Conservation (phyloP, 2,113 vertebrate species). For the Stigmatopora argus region DNA sequence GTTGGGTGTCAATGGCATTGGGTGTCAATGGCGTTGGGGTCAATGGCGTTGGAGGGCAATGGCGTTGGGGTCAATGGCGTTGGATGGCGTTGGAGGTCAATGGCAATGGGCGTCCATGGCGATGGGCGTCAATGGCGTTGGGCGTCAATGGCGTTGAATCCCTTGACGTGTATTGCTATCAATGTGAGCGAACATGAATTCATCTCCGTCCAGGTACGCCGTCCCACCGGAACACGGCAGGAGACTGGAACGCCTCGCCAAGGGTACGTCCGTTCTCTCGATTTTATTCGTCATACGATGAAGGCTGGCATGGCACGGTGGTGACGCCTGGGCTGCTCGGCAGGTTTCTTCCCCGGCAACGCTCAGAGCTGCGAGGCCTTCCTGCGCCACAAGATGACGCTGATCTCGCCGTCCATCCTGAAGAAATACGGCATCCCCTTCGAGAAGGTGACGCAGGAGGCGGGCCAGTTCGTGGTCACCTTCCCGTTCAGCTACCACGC, state of each 20-base stretch:
- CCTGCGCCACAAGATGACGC: slow-evolving; percentile 96
- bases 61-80: too few species aligned
- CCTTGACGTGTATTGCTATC: too few species aligned
- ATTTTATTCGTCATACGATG: neutral
- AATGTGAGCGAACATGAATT: too few species aligned
- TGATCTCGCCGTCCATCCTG: slow-evolving; percentile 93
- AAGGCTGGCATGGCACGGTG: neutral
- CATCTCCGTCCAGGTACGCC: slow-evolving; percentile 76
- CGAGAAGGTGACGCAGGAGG: slow-evolving; percentile 96
- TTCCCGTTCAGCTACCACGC: slow-evolving; percentile 94
- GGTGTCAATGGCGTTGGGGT: too few species aligned
- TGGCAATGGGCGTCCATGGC: too few species aligned
- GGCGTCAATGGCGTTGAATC: too few species aligned
- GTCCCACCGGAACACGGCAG: slow-evolving; percentile 94
- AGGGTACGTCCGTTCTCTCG: slow-evolving; percentile 70
- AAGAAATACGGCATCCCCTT: slow-evolving; percentile 95
- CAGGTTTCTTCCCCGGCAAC: slow-evolving; percentile 98
- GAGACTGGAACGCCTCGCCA: slow-evolving; percentile 88
- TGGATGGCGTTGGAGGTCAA: too few species aligned
- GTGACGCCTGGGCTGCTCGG: neutral
- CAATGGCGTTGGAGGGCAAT: too few species aligned
- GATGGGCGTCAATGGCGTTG: too few species aligned
- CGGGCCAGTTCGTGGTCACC: slow-evolving; percentile 92
- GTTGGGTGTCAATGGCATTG: too few species aligned
- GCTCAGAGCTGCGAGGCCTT: slow-evolving; percentile 96